Base-by-base conservation (phyloP, 2,888 invertebrate species). In the Drosophila atripex region DNA sequence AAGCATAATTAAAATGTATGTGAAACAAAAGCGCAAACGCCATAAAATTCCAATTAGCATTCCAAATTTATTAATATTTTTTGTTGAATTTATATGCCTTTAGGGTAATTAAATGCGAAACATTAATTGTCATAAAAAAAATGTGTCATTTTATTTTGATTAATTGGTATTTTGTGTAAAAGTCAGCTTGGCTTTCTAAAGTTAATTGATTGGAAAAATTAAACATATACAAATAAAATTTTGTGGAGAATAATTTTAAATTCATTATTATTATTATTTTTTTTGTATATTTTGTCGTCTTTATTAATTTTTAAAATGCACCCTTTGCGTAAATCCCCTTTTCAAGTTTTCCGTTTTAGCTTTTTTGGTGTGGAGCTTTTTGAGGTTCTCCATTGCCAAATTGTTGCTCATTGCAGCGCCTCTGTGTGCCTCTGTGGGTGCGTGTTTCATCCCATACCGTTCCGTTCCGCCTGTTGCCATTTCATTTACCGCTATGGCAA, bases 1-100 rank as follows among this genome's bases (percentile, higher is more conserved):
- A 76, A 59, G 59, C 60, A 64, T 85, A 74, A 85, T 82, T 85
- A 76, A 80, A 76, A 78, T 82, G 76, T 76, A 74, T 82, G 74
- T 78, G 73, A 69, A 70, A 60, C 79, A 66, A 50, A 54, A 45
- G 45, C 39, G 4, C 21, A 12, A 11, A 2, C 21, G 1, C 32
- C 63, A 64, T 63, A 23, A 64, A 64, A 46, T 63, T 21, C 45
- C 63, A 64, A 64, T 64, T 64, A 64, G 64, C 63, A 63, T 63
- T 16, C 16, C 49, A 23, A 68, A 66, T 68, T 30, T 47, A 56
- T 47, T 30, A 25, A 16, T 58, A 46, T 47, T 50, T 43, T 43
- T 23, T 41, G 28, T 28, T 39, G 21, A 39, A 28, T 32, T 56
- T 41, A 25, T n/a, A 43, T 11, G 56, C 16, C 18, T 54, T 43